Conservation (phyloP, 1,140 invertebrate species). For the Brachionus plicatilis region DNA sequence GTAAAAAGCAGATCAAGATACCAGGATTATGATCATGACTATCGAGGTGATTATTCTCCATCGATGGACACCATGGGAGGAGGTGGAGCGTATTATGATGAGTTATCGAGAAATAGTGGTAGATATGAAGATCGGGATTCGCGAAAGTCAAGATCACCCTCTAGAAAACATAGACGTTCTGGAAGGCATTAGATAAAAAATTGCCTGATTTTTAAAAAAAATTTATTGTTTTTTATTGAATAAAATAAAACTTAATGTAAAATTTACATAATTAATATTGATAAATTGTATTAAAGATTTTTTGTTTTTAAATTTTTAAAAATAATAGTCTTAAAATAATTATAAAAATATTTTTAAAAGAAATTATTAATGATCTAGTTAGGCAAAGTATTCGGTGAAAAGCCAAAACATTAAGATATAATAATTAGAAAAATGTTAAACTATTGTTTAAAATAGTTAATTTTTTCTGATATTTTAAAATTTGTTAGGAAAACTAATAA, state of each 20-base stretch:
- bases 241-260: conserved; percentile 18
- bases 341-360: too few relatives aligned
- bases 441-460: too few relatives aligned
- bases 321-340: too few relatives aligned
- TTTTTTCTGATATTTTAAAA: too few relatives aligned
- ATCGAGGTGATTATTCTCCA: conserved; percentile 10
- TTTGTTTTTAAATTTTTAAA: too few relatives aligned
- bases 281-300: not conserved
- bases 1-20: conserved; percentile 20
- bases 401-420: too few relatives aligned
- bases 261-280: not conserved
- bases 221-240: conserved; percentile 22
- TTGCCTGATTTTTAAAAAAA: not conserved
- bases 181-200: not conserved
- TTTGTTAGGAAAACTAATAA: too few relatives aligned
- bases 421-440: too few relatives aligned
- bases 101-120: conserved; percentile 10
- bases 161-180: conserved; percentile 13
- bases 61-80: conserved; percentile 32
- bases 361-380: too few relatives aligned
- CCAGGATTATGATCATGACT: not conserved
- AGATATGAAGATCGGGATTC: conserved; percentile 1
- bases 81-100: conserved; percentile 19
- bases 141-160: not conserved
- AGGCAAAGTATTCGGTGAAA: too few relatives aligned